Percentiles rank a stretch among this genome's conserved stretches.
Conservation (phyloP, 1,140 invertebrate genomes). For the Magallana gigas region DNA sequence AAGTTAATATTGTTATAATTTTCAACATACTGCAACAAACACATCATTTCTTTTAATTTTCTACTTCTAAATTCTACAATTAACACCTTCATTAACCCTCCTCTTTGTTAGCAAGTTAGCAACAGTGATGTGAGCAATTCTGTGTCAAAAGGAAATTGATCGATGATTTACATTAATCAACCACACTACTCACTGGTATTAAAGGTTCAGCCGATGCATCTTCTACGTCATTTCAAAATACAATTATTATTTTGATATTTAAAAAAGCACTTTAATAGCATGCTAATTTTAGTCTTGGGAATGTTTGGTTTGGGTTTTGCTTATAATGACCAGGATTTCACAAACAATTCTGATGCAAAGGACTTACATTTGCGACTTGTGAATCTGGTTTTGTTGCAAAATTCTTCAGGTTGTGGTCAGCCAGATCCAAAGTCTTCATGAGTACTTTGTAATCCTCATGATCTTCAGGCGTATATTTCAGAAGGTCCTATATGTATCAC, state of each 20-base stretch:
- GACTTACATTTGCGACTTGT: constrained; percentile 13
- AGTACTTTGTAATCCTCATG: constrained; percentile 91
- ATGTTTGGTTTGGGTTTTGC: not conserved
- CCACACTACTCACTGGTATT: constrained; percentile 6
- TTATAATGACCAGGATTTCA: not conserved
- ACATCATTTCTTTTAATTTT: no score
- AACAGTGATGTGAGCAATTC: not conserved
- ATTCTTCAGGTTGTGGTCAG: constrained; percentile 91
- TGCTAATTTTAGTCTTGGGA: not conserved
- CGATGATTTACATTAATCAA: not conserved
- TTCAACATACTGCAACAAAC: no score
- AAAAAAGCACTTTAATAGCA: not conserved
- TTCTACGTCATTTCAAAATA: not conserved
- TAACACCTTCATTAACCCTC: no score
- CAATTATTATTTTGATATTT: not conserved
- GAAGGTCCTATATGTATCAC: constrained; percentile 86
- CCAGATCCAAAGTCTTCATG: constrained; percentile 90
- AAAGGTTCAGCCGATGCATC: not conserved
- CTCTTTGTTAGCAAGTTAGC: constrained; percentile 10
- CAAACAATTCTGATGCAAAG: not conserved
- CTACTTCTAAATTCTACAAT: no score
- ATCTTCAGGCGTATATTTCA: constrained; percentile 91
- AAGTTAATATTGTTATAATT: no score
- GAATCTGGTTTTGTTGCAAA: constrained; percentile 80
- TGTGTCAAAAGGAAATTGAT: not conserved